phyloP scores from a whole-genome alignment of 2,113 vertebrate species.

The Lamprologus callipterus region DNA sequence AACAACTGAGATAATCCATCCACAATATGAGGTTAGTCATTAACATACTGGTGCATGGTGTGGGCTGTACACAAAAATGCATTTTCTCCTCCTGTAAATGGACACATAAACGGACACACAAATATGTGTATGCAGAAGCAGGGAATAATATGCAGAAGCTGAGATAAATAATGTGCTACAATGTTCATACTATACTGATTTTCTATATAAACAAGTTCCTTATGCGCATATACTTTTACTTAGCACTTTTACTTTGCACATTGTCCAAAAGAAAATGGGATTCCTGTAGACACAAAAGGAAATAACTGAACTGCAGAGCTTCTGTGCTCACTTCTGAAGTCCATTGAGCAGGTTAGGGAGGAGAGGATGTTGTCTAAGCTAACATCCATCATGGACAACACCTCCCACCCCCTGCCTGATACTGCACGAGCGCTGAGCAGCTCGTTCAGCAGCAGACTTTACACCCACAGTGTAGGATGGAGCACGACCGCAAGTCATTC shows the following conservation, averaged over 20 bases:
- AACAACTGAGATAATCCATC: background rate
- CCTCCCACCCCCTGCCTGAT: background rate
- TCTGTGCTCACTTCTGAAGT: background rate
- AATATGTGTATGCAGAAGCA: background rate
- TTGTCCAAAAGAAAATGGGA: background rate
- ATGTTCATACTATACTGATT: background rate
- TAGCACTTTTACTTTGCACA: background rate
- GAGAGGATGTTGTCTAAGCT: background rate
- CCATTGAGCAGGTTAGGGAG: background rate
- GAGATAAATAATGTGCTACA: background rate
- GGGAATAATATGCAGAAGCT: background rate
- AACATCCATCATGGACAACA: background rate
- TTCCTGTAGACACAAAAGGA: background rate
- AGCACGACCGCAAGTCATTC: background rate
- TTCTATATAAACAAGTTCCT: background rate
- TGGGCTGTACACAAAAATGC: background rate
- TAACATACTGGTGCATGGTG: background rate
- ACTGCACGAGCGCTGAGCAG: background rate
- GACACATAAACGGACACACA: conserved; percentile 10
- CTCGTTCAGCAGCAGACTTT: background rate
- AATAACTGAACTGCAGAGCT: background rate
- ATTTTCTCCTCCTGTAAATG: background rate
- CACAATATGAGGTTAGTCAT: background rate
- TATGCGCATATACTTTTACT: background rate
- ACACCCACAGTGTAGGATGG: background rate